phyloP scores from a whole-genome alignment of 2,113 vertebrate species.

The Hymenochirus boettgeri region DNA sequence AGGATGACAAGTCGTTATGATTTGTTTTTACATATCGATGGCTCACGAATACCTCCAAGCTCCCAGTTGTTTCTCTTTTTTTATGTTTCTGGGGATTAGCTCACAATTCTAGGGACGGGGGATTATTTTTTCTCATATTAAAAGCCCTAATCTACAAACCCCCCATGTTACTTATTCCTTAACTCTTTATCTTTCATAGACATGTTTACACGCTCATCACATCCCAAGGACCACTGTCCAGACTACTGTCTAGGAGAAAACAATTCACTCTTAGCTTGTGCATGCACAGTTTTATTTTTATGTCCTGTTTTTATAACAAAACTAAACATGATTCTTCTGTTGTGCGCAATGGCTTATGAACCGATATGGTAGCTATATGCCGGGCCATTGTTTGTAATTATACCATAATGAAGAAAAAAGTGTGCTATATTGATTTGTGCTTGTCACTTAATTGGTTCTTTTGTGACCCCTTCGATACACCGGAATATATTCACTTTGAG shows the following conservation, averaged over 20 bases:
- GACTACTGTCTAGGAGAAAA: background rate
- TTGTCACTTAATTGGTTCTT: conserved; percentile 9
- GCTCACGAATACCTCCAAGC: no score
- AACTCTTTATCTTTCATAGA: conserved; percentile 31
- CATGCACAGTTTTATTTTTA: conserved; percentile 28
- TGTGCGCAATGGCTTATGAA: conserved; percentile 39
- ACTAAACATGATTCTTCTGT: background rate
- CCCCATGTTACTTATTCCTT: conserved; percentile 40
- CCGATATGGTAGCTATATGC: conserved; percentile 8
- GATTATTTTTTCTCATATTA: background rate
- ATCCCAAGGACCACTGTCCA: background rate
- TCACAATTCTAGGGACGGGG: background rate
- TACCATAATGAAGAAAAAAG: no score
- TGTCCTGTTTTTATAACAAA: conserved; percentile 29
- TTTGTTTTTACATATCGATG: no score
- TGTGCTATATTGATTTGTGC: conserved; percentile 7
- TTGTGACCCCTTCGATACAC: background rate
- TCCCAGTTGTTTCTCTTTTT: background rate
- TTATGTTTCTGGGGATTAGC: background rate
- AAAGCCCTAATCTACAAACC: no score
- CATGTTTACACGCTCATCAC: conserved; percentile 11
- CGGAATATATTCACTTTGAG: background rate
- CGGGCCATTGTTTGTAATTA: background rate
- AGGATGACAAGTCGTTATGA: no score
- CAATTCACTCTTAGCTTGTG: background rate